Percentiles rank a stretch among this genome's conserved stretches.
phyloP scores from a whole-genome alignment of 1,140 invertebrate genomes.

The Ceratosolen solmsi region DNA sequence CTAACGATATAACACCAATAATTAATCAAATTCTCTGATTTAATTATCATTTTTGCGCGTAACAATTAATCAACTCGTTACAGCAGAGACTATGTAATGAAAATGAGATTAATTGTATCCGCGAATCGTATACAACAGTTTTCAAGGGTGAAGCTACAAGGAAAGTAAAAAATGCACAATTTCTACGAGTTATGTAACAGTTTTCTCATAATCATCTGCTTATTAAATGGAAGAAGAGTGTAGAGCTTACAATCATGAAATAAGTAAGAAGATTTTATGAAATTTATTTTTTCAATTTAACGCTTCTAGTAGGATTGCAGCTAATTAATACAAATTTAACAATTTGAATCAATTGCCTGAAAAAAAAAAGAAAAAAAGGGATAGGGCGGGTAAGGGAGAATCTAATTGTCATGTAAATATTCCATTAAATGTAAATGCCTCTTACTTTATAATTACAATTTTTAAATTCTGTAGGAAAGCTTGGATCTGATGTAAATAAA shows the following conservation, averaged over 20 bases:
- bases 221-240: neutral
- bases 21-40: neutral
- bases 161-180: conserved; percentile 31
- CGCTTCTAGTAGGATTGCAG: neutral
- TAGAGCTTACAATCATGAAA: neutral
- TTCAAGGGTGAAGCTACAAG: neutral
- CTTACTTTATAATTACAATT: too few relatives aligned
- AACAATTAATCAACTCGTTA: conserved; percentile 57
- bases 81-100: conserved; percentile 9
- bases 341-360: neutral
- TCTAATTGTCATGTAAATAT: neutral
- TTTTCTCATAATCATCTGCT: neutral
- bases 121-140: conserved; percentile 12
- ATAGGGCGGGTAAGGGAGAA: neutral
- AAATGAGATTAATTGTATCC: conserved; percentile 55
- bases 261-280: neutral
- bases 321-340: neutral
- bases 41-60: neutral
- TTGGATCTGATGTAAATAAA: too few relatives aligned
- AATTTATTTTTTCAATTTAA: neutral
- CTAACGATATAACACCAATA: conserved; percentile 15
- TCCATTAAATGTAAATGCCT: neutral
- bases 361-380: neutral
- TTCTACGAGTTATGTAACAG: neutral
- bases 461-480: too few relatives aligned